Percentiles rank a stretch among this genome's conserved stretches.
Evolutionary conservation across 2,113 vertebrate species (phyloP).

Genomic region (Apaloderma vittatum): DNA sequence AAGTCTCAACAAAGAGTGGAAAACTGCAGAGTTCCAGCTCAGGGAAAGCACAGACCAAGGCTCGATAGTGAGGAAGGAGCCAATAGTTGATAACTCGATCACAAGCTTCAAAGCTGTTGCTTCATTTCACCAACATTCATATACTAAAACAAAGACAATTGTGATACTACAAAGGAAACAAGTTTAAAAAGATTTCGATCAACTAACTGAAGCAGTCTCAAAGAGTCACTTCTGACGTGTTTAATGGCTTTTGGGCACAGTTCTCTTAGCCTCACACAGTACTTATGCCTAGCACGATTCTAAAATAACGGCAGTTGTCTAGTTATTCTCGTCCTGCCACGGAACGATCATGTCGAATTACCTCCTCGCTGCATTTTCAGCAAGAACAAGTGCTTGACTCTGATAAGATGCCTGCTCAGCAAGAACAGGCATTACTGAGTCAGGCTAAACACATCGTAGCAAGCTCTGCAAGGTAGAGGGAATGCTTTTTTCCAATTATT

Average conservation of each 20-base stretch:
- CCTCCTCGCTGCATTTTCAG: background rate
- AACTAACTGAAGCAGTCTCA: background rate
- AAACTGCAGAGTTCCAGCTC: background rate
- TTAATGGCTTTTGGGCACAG: background rate
- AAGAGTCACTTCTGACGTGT: background rate
- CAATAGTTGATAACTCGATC: background rate
- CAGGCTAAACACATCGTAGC: background rate
- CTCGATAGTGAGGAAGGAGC: background rate
- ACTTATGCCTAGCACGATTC: background rate
- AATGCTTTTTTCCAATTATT: background rate
- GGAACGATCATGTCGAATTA: background rate
- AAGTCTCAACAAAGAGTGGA: background rate
- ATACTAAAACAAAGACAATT: background rate
- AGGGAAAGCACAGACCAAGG: background rate
- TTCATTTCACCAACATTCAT: background rate
- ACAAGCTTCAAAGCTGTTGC: background rate
- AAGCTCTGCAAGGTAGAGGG: background rate
- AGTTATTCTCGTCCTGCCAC: background rate
- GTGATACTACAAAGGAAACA: background rate
- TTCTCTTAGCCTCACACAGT: background rate
- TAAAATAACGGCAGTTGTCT: background rate
- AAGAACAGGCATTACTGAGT: background rate
- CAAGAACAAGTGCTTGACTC: background rate
- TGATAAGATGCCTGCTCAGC: slow-evolving; percentile 9
- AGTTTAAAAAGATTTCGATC: background rate